These are phyloP conservation scores for Oscheius sp. DNA, from an alignment of 2,888 invertebrate species.

Conservation along the genomic window DNA sequence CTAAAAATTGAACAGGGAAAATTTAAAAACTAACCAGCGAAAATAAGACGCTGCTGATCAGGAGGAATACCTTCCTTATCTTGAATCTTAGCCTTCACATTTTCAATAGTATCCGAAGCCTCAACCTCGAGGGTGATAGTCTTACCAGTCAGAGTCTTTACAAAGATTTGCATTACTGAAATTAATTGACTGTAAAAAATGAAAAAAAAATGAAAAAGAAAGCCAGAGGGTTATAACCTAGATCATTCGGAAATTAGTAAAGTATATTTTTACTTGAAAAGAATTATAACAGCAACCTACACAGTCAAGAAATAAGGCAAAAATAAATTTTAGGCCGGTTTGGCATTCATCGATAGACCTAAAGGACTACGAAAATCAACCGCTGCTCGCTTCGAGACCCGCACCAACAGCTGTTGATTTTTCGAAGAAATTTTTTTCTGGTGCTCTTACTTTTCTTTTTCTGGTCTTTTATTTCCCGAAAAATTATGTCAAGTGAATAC, in stretches of 20 bases:
- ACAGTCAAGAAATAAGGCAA: not conserved
- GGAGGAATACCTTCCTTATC: constrained; percentile 62
- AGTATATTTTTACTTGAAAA: not conserved
- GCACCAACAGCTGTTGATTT: no score
- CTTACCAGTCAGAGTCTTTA: constrained; percentile 86
- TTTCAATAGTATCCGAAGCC: constrained; percentile 58
- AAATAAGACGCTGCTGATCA: constrained; percentile 61
- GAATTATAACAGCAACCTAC: not conserved
- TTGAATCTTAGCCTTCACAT: constrained; percentile 61
- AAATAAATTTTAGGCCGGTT: no score
- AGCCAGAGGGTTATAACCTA: not conserved
- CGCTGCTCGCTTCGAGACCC: no score
- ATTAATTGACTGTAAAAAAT: not conserved
- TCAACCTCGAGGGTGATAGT: constrained; percentile 77
- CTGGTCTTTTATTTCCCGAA: not conserved
- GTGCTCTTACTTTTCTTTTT: not conserved
- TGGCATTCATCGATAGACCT: no score
- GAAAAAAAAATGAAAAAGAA: not conserved
- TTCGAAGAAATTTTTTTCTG: not conserved
- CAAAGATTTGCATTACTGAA: constrained; percentile 87
- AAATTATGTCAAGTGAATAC: constrained; percentile 46
- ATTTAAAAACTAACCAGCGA: constrained; percentile 47
- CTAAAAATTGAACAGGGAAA: constrained; percentile 34
- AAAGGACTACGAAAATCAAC: no score
- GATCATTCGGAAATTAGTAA: not conserved